phyloP scores from a whole-genome alignment of 2,888 invertebrate genomes.

The Drosophila pullipes region DNA sequence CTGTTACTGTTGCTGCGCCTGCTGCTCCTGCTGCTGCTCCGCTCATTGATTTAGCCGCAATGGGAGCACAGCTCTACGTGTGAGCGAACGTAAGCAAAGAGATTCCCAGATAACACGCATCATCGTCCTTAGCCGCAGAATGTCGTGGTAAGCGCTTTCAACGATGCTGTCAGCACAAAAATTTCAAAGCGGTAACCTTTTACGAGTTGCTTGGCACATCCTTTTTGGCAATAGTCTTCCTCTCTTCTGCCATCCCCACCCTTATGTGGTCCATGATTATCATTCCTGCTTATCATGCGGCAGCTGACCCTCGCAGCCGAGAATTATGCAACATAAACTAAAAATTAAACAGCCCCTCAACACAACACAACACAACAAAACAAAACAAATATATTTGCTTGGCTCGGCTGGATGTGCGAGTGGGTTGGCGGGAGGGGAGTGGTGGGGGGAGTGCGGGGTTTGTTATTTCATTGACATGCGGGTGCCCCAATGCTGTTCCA shows the following conservation, averaged over 20 bases:
- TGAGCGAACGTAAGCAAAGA: conserved; percentile 12
- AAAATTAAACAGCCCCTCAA: conserved; percentile 67
- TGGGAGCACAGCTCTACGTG: conserved; percentile 3
- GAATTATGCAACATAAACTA: conserved; percentile 80
- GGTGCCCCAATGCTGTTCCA: conserved; percentile 8
- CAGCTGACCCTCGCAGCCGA: conserved; percentile 47
- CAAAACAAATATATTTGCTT: conserved; percentile 46
- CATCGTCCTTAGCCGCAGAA: conserved; percentile 49
- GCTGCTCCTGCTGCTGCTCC: conserved; percentile 5
- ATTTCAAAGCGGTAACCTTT: conserved; percentile 30
- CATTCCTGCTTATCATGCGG: conserved; percentile 34
- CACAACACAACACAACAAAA: background rate
- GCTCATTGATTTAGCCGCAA: conserved; percentile 44
- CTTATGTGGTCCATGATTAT: background rate
- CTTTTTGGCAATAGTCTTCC: background rate
- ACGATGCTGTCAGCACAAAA: conserved; percentile 68
- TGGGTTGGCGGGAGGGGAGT: background rate
- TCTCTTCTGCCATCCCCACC: background rate
- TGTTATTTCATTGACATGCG: conserved; percentile 49
- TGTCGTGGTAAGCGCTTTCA: conserved; percentile 50
- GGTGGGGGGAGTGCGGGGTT: too few species aligned
- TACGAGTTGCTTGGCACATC: conserved; percentile 1
- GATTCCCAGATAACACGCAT: conserved; percentile 42
- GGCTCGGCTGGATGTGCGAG: background rate
- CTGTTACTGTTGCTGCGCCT: background rate